Conservation (phyloP, 2,888 invertebrate species). For the Cataglyphis altisquamis region DNA sequence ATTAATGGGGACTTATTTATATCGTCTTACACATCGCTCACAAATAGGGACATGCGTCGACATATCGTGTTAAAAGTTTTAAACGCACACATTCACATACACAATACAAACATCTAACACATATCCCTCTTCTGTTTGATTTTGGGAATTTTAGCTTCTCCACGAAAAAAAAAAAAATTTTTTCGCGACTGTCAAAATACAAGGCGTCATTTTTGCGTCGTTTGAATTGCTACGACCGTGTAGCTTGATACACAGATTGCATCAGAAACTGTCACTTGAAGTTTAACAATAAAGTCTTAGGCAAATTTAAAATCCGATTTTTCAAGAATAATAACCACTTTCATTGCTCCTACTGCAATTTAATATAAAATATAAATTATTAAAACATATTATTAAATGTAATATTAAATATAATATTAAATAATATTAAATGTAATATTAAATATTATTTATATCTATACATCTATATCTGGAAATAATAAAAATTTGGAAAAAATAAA, state of each 20-base stretch:
- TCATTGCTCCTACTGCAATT: background rate
- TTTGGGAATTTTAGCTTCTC: slow-evolving; percentile 9
- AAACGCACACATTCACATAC: slow-evolving; percentile 30
- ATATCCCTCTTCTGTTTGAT: slow-evolving; percentile 8
- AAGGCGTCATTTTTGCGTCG: slow-evolving; percentile 29
- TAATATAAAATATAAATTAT: slow-evolving; percentile 4
- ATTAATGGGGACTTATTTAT: background rate
- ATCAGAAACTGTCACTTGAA: slow-evolving; percentile 17
- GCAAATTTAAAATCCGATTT: background rate
- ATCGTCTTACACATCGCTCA: slow-evolving; percentile 15
- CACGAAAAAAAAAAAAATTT: background rate
- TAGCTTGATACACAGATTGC: slow-evolving; percentile 9
- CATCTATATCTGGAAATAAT: background rate
- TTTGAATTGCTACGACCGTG: slow-evolving; percentile 3
- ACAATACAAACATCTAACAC: slow-evolving; percentile 32
- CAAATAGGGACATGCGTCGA: slow-evolving; percentile 31
- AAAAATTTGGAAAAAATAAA: background rate
- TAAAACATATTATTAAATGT: slow-evolving; percentile 2
- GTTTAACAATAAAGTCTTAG: slow-evolving; percentile 10
- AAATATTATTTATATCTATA: background rate
- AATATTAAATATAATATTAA: background rate
- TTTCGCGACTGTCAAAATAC: background rate
- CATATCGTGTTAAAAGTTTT: slow-evolving; percentile 27
- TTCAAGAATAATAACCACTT: background rate
- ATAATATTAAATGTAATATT: background rate